phyloP scores from a whole-genome alignment of 2,888 invertebrate genomes.

The Lissocephala sabroskyi region DNA sequence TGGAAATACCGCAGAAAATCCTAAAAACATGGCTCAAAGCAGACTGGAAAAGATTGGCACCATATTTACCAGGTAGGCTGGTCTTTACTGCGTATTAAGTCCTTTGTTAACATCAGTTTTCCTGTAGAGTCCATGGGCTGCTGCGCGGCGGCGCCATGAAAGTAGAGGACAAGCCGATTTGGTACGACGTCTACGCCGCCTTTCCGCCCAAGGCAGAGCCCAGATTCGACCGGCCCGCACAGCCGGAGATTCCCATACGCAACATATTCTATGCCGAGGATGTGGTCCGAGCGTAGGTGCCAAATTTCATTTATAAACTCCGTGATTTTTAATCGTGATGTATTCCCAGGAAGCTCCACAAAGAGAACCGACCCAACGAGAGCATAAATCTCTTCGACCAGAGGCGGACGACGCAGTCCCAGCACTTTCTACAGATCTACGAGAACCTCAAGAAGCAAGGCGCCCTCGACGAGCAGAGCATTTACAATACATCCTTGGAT shows the following conservation, averaged over 20 bases:
- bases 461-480: conserved; percentile 74
- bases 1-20: conserved; percentile 9
- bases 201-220: conserved; percentile 93
- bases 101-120: background rate
- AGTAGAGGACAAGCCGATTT: conserved; percentile 88
- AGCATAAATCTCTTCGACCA: conserved; percentile 75
- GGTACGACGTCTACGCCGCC: conserved; percentile 92
- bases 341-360: conserved; percentile 79
- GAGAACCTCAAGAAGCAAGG: conserved; percentile 75
- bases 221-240: conserved; percentile 78
- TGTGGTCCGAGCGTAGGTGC: conserved; percentile 83
- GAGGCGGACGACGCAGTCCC: conserved; percentile 72
- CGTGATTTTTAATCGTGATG: background rate
- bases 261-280: conserved; percentile 90
- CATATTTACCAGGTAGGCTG: conserved; percentile 78
- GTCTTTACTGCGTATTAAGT: background rate
- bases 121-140: conserved; percentile 80
- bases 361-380: conserved; percentile 75
- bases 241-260: conserved; percentile 76
- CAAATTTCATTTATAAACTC: background rate
- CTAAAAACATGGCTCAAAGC: conserved; percentile 77
- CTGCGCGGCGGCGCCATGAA: conserved; percentile 85
- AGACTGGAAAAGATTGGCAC: conserved; percentile 83
- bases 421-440: conserved; percentile 78
- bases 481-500: conserved; percentile 73